Conservation (phyloP, 2,888 invertebrate species). For the Eupithecia abbreviata region DNA sequence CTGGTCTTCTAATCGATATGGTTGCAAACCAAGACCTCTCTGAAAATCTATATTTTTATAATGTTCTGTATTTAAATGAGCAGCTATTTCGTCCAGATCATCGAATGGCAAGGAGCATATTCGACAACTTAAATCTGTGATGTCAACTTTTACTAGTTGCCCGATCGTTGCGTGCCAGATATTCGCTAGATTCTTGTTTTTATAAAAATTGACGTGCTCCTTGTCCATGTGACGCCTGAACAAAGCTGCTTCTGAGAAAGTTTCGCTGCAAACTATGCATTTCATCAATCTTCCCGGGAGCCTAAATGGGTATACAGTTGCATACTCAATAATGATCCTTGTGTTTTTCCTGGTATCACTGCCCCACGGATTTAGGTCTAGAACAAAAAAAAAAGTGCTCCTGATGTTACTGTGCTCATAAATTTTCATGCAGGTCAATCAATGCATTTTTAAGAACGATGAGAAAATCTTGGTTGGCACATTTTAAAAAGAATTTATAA, state of each 20-base stretch:
- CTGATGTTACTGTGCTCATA: slow-evolving; percentile 4
- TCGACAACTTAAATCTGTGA: slow-evolving; percentile 62
- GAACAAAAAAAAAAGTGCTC: slow-evolving; percentile 67
- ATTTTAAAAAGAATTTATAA: neutral
- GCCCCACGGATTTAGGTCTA: slow-evolving; percentile 67
- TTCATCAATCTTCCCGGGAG: slow-evolving; percentile 64
- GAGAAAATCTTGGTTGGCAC: neutral
- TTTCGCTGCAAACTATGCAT: slow-evolving; percentile 68
- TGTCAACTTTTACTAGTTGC: slow-evolving; percentile 59
- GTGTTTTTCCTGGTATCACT: slow-evolving; percentile 66
- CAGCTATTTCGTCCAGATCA: slow-evolving; percentile 51
- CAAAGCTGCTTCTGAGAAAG: slow-evolving; percentile 51
- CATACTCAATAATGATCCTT: slow-evolving; percentile 63
- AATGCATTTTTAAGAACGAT: neutral
- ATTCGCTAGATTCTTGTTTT: slow-evolving; percentile 35
- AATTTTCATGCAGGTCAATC: neutral
- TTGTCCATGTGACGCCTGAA: slow-evolving; percentile 56
- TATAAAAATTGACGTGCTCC: slow-evolving; percentile 44
- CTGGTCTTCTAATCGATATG: slow-evolving; percentile 57
- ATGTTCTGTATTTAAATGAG: slow-evolving; percentile 57
- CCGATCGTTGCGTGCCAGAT: slow-evolving; percentile 48
- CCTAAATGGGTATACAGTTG: slow-evolving; percentile 70
- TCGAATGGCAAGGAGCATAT: slow-evolving; percentile 54
- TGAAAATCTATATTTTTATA: slow-evolving; percentile 51
- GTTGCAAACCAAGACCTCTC: slow-evolving; percentile 61